Percentiles rank a stretch among this genome's conserved stretches.
Conservation (phyloP, 2,113 vertebrate genomes). For the Synchiropus splendidus region DNA sequence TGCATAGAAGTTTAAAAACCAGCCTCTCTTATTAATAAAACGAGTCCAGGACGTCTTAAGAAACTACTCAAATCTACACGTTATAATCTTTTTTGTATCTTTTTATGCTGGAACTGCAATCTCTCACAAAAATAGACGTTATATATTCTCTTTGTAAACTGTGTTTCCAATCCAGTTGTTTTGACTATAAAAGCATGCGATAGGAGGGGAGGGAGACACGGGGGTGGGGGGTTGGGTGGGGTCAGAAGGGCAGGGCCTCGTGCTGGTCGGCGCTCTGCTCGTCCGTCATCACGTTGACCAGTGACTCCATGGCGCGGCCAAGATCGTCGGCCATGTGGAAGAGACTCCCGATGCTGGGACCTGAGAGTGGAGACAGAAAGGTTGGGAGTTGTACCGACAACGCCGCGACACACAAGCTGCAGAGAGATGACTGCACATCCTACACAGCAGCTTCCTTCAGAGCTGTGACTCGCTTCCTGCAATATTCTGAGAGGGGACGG, state of each 20-base stretch:
- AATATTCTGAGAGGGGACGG: too few relatives aligned
- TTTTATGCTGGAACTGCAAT: conserved; percentile 78
- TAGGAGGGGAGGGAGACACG: conserved; percentile 9
- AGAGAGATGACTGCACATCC: too few relatives aligned
- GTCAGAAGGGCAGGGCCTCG: conserved; percentile 63
- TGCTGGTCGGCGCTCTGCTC: conserved; percentile 81
- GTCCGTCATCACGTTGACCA: conserved; percentile 90
- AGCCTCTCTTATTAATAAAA: conserved; percentile 96
- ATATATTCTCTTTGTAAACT: conserved; percentile 96
- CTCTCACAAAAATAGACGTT: conserved; percentile 99
- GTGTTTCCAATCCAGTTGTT: conserved; percentile 90
- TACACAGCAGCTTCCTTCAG: too few relatives aligned
- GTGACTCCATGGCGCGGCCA: conserved; percentile 90
- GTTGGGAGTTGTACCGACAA: neutral
- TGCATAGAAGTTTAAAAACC: conserved; percentile 99
- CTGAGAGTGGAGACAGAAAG: conserved; percentile 53
- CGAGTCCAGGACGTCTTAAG: conserved; percentile 87
- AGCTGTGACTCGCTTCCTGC: too few relatives aligned
- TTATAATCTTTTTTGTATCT: conserved; percentile 40
- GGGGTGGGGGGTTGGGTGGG: neutral
- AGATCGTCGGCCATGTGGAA: conserved; percentile 93
- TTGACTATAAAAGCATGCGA: conserved; percentile 89
- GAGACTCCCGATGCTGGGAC: conserved; percentile 85
- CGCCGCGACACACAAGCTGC: conserved; percentile 5
- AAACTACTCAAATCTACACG: conserved; percentile 99